Evolutionary conservation across 2,797 vertebrate species (phyloP).

Genomic region (Philypnodon macrostomus): DNA sequence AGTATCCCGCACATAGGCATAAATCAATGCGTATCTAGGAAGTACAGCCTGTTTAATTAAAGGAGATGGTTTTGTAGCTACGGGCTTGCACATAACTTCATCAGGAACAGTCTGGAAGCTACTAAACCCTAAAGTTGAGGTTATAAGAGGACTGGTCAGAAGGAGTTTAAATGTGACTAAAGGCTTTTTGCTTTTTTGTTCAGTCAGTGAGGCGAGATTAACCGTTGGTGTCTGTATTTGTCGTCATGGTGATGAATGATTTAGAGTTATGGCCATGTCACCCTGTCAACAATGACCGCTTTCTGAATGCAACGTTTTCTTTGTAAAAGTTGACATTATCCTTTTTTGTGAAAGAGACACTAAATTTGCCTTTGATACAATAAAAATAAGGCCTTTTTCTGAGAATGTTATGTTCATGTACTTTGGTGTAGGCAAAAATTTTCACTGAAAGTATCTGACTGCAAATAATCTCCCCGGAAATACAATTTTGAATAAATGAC

Average conservation of each 20-base stretch:
- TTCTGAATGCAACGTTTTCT: neutral
- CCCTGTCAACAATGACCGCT: neutral
- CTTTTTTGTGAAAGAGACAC: neutral
- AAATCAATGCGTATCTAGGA: constrained; percentile 33
- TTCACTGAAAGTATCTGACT: constrained; percentile 8
- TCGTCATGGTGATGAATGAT: neutral
- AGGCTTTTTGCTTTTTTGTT: neutral
- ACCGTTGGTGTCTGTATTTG: neutral
- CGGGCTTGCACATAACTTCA: constrained; percentile 18
- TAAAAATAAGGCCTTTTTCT: neutral
- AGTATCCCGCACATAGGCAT: no score
- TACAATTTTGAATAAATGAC: constrained; percentile 10
- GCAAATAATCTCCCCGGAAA: constrained; percentile 9
- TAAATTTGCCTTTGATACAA: neutral
- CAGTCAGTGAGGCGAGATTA: neutral
- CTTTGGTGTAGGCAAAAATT: constrained; percentile 13
- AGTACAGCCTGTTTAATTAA: constrained; percentile 48
- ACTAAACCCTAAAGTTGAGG: no score
- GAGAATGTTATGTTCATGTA: constrained; percentile 9
- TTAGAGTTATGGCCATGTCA: neutral
- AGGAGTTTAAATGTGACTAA: neutral
- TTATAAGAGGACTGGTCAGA: neutral
- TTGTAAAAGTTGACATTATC: neutral
- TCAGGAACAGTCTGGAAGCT: constrained; percentile 9
- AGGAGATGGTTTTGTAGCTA: constrained; percentile 24